Evolutionary conservation across 1,140 invertebrate genomes (phyloP).

Genomic region (Adelges cooleyi): DNA sequence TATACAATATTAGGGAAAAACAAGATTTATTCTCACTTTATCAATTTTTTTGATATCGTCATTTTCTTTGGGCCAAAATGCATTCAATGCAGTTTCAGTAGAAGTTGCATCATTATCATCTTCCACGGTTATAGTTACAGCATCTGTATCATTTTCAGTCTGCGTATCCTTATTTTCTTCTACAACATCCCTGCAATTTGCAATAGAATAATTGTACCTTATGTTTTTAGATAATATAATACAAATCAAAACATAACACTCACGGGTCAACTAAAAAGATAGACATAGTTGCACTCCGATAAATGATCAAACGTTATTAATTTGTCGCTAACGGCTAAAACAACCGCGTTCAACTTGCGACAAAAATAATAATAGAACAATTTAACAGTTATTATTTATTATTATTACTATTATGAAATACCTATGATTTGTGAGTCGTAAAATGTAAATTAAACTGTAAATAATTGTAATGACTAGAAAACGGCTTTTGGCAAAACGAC

Average conservation of each 20-base stretch:
- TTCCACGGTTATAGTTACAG: conserved; percentile 18
- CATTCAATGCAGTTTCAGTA: conserved; percentile 49
- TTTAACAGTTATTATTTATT: too few species aligned
- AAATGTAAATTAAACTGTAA: too few species aligned
- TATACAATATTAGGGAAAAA: too few species aligned
- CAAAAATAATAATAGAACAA: too few species aligned
- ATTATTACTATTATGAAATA: too few species aligned
- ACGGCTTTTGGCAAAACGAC: too few species aligned
- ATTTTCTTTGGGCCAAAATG: conserved; percentile 66
- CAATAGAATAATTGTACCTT: not conserved
- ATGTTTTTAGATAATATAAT: not conserved
- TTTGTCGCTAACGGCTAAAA: conserved; percentile 28
- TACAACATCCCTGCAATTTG: conserved; percentile 5
- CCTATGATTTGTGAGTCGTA: too few species aligned
- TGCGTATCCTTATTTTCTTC: conserved; percentile 28
- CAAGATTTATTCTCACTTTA: conserved; percentile 41
- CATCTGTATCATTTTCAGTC: conserved; percentile 15
- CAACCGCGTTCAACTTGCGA: conserved; percentile 16
- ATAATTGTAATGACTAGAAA: too few species aligned
- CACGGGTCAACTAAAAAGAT: conserved; percentile 27
- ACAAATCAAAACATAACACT: conserved; percentile 4
- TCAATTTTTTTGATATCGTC: conserved; percentile 64
- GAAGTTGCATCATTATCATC: conserved; percentile 5
- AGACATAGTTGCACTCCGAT: conserved; percentile 1
- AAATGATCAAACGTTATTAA: not conserved